Base-by-base conservation (phyloP, 2,888 invertebrate genomes). In the Synergus itoensis region DNA sequence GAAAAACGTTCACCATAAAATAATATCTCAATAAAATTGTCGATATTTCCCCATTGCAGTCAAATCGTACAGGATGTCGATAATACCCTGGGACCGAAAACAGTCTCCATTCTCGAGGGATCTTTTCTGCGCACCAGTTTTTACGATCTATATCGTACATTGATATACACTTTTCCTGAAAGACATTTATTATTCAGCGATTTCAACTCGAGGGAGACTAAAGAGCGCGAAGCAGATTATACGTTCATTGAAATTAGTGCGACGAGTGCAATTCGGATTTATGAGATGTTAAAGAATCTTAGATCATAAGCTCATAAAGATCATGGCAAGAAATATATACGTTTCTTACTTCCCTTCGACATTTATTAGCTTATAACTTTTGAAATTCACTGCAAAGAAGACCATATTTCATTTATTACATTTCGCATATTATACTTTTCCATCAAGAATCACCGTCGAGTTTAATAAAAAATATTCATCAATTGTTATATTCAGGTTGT, bases 191-290 rank as follows among this genome's bases (percentile, higher is more conserved):
- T 63, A 43, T 63, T 63, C 62, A 76, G 8, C 36, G 60, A 62
- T 36, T 41, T 63, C 28, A n/a, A 57, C 40, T 76, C 36, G 18
- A 4, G 41, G 60, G 18, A 76, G 41, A 18, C 45, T 60, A n/a
- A 76, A 76, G 57, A 62, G 28, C 21, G 62, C 14, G 36, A 63
- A 76, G 76, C 62, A 41, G 76, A 73, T 53, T 48, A 53, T 53
- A 73, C 53, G n/a, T 73, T 40, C n/a, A 73, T 48, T 40, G 36
- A 28, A 69, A 69, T 73, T 73, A 73, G 45, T 28, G 16, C 48
- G 8, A 41, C 5, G 43, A 67, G 21, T 11, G 21, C 45, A 21
- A 67, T 41, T 41, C 67, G 16, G 67, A 67, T 45, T 67, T 67
- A 45, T 43, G 67, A 43, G 67, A 67, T 67, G 67, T 67, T 67